Evolutionary conservation across 2,113 vertebrate genomes (phyloP), one percentile per base, ranked within the genome.

Genomic region (Colossoma macropomum): DNA sequence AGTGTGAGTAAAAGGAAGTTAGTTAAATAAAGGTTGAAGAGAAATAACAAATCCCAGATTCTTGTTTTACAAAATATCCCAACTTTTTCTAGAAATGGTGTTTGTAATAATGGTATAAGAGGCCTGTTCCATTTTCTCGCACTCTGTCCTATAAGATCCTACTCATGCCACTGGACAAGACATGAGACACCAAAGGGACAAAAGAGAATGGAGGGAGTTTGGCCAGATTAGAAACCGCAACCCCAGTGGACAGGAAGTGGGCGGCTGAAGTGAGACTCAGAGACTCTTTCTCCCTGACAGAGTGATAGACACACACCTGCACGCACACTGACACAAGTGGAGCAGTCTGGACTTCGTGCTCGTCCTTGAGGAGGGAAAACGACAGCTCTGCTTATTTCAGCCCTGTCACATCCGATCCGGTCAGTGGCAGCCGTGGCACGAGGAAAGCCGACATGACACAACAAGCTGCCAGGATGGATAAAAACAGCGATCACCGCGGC

Each of bases 371-470:
- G 78, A 62, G 56, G 30, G 41, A 78, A 62, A 86, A 60, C 1
- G 56, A 73, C 70, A 52, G 32, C 74, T 19, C 71, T 77, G 66
- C 86, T 91, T 88, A 90, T 92, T 81, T 82, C 62, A 83, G 87
- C 59, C 77, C 77, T 45, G 80, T 83, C 89, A 90, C 85, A 77
- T 85, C 86, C 60, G 82, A 71, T 89, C 41, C 79, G 83, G 66
- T 81, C 68, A 60, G 83, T 56, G 63, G 56, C 82, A 81, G 56
- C 85, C 54, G 74, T 11, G 63, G 48, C 27, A 15, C 3, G 41
- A 63, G 50, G 52, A 71, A 81, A 90, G 77, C 79, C 65, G 77
- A 85, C 62, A 73, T 89, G 86, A 87, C 86, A 81, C 72, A 23
- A n/a, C 76, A 81, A 86, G 86, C 84, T 56, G 82, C 83, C 81